These are phyloP conservation scores for Eurois occulta DNA, from an alignment of 2,888 invertebrate genomes.

Conservation along the genomic window DNA sequence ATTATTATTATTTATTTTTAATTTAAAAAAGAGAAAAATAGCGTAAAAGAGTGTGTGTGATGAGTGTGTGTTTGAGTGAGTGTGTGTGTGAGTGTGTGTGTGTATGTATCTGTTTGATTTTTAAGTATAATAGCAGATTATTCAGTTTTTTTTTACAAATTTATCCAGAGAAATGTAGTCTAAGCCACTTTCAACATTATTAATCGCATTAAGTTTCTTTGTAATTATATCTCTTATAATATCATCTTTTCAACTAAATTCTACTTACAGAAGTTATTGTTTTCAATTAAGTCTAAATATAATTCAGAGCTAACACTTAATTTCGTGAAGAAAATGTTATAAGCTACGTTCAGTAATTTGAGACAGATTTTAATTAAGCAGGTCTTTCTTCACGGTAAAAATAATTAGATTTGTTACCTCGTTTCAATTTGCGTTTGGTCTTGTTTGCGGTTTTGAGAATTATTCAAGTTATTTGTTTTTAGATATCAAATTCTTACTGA, in stretches of 20 bases:
- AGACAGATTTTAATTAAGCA: slow-evolving; percentile 46
- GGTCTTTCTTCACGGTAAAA: slow-evolving; percentile 18
- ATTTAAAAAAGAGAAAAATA: no score
- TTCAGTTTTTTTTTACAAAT: no score
- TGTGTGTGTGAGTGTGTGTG: no score
- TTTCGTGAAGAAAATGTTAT: slow-evolving; percentile 37
- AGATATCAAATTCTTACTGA: not conserved
- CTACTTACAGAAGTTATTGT: slow-evolving; percentile 17
- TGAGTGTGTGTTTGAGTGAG: no score
- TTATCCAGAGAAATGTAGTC: no score
- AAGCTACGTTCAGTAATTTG: slow-evolving; percentile 26
- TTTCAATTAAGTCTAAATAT: slow-evolving; percentile 22
- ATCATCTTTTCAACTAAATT: not conserved
- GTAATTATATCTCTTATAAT: not conserved
- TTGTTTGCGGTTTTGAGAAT: slow-evolving; percentile 30
- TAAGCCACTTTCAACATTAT: not conserved
- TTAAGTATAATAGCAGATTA: no score
- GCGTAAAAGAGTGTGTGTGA: no score
- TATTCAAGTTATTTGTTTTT: slow-evolving; percentile 8
- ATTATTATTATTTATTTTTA: no score
- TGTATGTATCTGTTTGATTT: no score
- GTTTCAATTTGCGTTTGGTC: slow-evolving; percentile 40
- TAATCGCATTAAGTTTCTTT: not conserved
- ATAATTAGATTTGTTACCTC: slow-evolving; percentile 40
- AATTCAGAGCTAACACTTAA: slow-evolving; percentile 21